These are phyloP conservation scores for Embiotoca jacksoni DNA, from an alignment of 2,113 vertebrate species.

Conservation along the genomic window DNA sequence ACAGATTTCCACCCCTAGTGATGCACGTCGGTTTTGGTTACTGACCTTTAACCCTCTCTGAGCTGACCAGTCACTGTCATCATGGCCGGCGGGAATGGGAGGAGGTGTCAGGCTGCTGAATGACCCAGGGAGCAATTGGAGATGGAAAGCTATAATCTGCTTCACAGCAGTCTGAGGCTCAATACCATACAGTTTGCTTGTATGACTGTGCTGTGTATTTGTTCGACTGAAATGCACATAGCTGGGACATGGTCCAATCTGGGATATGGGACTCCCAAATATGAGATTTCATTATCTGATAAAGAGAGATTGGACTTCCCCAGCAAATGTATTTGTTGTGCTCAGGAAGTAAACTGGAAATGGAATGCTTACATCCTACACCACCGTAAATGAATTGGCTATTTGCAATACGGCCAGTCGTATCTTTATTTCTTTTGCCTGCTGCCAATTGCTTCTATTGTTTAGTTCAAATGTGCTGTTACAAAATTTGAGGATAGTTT, in stretches of 20 bases:
- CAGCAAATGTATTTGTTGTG: constrained; percentile 68
- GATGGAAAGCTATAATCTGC: constrained; percentile 39
- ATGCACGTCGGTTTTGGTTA: neutral
- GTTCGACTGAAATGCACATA: constrained; percentile 48
- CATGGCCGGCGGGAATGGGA: constrained; percentile 1
- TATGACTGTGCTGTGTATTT: constrained; percentile 34
- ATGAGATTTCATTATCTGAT: constrained; percentile 81
- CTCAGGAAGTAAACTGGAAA: constrained; percentile 58
- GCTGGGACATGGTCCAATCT: constrained; percentile 39
- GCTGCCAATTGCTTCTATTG: neutral
- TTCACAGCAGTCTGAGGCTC: constrained; percentile 37
- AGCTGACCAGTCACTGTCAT: constrained; percentile 25
- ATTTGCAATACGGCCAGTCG: constrained; percentile 30
- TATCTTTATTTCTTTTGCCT: constrained; percentile 19
- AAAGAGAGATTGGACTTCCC: constrained; percentile 62
- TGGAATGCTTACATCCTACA: constrained; percentile 36
- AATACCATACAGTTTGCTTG: constrained; percentile 30
- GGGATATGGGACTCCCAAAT: constrained; percentile 55
- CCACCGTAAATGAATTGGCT: constrained; percentile 21
- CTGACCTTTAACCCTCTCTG: constrained; percentile 42
- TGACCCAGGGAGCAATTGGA: constrained; percentile 34
- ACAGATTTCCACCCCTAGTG: neutral
- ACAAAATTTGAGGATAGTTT: neutral
- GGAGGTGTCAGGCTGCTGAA: constrained; percentile 23
- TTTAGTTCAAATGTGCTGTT: constrained; percentile 1